Evolutionary conservation across 1,140 invertebrate species (phyloP), one percentile per base, ranked within the genome.

Genomic region (Oppia nitens): DNA sequence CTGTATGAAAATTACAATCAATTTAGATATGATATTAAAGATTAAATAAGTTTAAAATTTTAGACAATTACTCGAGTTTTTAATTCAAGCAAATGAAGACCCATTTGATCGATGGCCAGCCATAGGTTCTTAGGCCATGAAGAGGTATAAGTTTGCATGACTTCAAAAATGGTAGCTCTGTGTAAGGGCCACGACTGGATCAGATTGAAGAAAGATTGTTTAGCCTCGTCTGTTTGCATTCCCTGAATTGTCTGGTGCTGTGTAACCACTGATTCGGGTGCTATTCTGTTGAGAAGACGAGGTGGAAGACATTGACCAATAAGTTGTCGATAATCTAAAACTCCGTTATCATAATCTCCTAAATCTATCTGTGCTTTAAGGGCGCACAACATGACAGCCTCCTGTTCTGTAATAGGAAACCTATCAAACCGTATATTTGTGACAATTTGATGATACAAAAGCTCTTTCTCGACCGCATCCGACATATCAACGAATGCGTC

Each of bases 111-210:
- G 3, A 95, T 84, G 12, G 88, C 89, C 50, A 96, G 72, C 87
- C 91, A 92, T 3, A 96, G 72, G 23, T 61, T 67, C 59, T 75
- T 70, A 4, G 91, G 91, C 86, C 92, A 93, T 69, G 90, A 91
- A 12, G 88, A 91, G 1, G 90, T 94, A 68, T 94, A 94, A 20
- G 87, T 90, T 83, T 95, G 90, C 83, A 89, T 88, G 25, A 95
- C 91, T 71, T 94, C 89, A 71, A 92, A 96, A 64, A 96, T 86
- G 4, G 88, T 92, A 2, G 90, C 87, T 63, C 85, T 81, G 64
- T 94, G 87, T 47, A 95, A 74, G 9, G 87, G 87, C 90, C 90
- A 95, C 52, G 84, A 86, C 69, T 88, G 83, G 55, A 95, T 87
- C 3, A 95, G 74, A 71, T 92, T 92, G n/a, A 97, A 77, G 68